phyloP scores from a whole-genome alignment of 1,140 invertebrate genomes.

The Teleogryllus occipitalis region DNA sequence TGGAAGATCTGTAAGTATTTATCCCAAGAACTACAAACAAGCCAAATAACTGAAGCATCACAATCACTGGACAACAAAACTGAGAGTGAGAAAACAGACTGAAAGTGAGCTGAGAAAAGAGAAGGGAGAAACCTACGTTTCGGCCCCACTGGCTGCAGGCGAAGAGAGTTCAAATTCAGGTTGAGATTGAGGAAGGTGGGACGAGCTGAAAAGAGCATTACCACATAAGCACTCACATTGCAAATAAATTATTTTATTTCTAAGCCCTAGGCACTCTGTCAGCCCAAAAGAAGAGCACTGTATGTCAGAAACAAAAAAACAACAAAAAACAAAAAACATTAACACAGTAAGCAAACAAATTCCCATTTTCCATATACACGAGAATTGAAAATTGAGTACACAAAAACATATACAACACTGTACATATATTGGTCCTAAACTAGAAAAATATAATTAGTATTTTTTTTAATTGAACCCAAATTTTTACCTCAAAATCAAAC shows the following conservation, averaged over 20 bases:
- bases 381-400: no score
- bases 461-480: no score
- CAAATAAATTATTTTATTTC: neutral
- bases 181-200: constrained; percentile 93
- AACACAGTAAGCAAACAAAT: no score
- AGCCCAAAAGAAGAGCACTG: neutral
- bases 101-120: constrained; percentile 9
- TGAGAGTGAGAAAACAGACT: constrained; percentile 3
- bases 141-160: constrained; percentile 61
- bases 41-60: constrained; percentile 12
- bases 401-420: no score
- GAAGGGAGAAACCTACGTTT: constrained; percentile 54
- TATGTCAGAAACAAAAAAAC: neutral
- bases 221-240: constrained; percentile 11
- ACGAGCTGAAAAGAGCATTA: constrained; percentile 71
- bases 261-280: neutral
- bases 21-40: constrained; percentile 10
- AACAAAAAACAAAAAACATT: no score
- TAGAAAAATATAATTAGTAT: no score
- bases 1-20: neutral
- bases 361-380: no score
- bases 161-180: constrained; percentile 83
- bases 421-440: no score
- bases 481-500: no score
- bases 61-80: constrained; percentile 9